phyloP scores from a whole-genome alignment of 1,140 invertebrate genomes.

The Orius laevigatus region DNA sequence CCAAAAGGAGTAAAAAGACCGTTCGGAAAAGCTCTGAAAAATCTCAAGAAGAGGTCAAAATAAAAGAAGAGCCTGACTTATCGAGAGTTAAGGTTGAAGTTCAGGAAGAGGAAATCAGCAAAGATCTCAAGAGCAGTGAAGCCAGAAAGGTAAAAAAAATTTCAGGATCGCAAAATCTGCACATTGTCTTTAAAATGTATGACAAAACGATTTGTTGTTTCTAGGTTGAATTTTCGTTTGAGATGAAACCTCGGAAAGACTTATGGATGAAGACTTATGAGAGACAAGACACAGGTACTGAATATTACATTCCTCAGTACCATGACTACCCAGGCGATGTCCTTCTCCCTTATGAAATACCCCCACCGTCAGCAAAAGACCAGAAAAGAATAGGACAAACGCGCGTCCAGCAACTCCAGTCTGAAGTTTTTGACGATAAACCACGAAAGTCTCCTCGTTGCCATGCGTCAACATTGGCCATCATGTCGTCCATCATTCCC shows the following conservation, averaged over 20 bases:
- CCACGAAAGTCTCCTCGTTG: slow-evolving; percentile 69
- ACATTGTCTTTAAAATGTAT: no score
- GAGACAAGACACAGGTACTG: slow-evolving; percentile 50
- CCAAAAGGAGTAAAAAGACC: not conserved
- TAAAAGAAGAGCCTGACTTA: slow-evolving; percentile 4
- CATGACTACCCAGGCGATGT: slow-evolving; percentile 35
- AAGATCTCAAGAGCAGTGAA: slow-evolving; percentile 21
- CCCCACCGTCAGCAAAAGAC: slow-evolving; percentile 36
- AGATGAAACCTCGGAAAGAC: slow-evolving; percentile 48
- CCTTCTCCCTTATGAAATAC: slow-evolving; percentile 61
- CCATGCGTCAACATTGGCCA: slow-evolving; percentile 66
- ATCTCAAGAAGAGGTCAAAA: slow-evolving; percentile 28
- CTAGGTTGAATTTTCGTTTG: slow-evolving; percentile 43
- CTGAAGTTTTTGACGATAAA: slow-evolving; percentile 30
- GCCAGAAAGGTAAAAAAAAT: slow-evolving; percentile 30
- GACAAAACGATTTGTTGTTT: no score
- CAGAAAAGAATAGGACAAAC: slow-evolving; percentile 22
- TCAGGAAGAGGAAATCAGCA: slow-evolving; percentile 13
- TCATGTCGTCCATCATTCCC: slow-evolving; percentile 43
- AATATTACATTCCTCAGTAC: slow-evolving; percentile 29
- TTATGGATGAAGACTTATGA: slow-evolving; percentile 63
- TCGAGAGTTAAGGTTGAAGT: slow-evolving; percentile 2
- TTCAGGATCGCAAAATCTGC: no score
- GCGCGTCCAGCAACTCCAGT: not conserved
- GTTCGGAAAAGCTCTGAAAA: slow-evolving; percentile 25